Base-by-base conservation (phyloP, 2,888 invertebrate species). In the Rhyacophila evoluta region DNA sequence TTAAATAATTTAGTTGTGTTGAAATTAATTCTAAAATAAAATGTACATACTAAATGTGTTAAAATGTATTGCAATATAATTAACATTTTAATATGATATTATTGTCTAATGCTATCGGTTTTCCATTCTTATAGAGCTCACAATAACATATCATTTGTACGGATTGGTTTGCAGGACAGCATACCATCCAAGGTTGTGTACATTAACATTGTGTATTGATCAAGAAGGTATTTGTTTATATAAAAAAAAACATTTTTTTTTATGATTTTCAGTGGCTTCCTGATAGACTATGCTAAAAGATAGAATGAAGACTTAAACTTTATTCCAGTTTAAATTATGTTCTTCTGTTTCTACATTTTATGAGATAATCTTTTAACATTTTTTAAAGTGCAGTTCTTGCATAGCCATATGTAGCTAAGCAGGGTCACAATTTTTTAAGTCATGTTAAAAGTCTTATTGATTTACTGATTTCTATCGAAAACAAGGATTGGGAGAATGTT, bases 101-200 rank as follows among this genome's bases (percentile, higher is more conserved):
- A 19, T 55, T 55, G 55, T 55, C 19, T 10, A 55, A 19, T 55
- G 55, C 19, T 55, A 55, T 25, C 55, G 55, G 19, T 55, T 55
- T 55, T 15, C n/a, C 55, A 55, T 55, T 55, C 55, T 25, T 55
- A 25, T 25, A 55, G 55, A 55, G 55, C 55, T 55, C 15, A 55
- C 19, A 19, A 55, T 25, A 19, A 55, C 55, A 55, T 55, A 55
- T 55, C 55, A 55, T 55, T 55, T 55, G 19, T 19, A 55, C 55
- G 19, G 25, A 55, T 19, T 55, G 55, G 55, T 55, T 25, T 39
- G 39, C 39, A 39, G 39, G 15, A 1, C 6, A 15, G 39, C 39
- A 15, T 6, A 6, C 39, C 39, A 39, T 39, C 39, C 39, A 39
- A n/a, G 39, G 39, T 39, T 39, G 55, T 55, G 55, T 55, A 19